A percentile compares a stretch with the other conserved stretches of the same genome.
These are phyloP conservation scores for Phataginus tetradactyla DNA, from an alignment of 2,797 vertebrate species.

Conservation along the genomic window DNA sequence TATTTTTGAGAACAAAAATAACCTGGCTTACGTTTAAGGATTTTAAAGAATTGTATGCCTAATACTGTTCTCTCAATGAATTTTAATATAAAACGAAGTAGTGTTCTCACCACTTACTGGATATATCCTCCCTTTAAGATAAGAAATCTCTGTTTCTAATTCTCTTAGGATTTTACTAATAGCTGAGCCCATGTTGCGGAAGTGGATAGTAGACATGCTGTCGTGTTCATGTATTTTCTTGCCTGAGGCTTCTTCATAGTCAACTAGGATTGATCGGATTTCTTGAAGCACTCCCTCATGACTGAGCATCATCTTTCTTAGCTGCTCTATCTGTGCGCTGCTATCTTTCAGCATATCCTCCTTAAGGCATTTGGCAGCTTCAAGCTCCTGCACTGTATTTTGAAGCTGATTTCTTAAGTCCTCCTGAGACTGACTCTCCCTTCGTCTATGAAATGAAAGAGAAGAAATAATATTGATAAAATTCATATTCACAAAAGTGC, in stretches of 20 bases:
- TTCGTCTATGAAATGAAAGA: conserved; percentile 82
- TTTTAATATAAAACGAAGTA: conserved; percentile 62
- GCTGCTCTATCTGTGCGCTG: conserved; percentile 80
- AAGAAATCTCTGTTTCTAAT: conserved; percentile 81
- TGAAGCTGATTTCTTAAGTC: conserved; percentile 87
- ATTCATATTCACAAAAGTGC: not conserved
- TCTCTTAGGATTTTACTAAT: conserved; percentile 79
- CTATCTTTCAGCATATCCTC: conserved; percentile 88
- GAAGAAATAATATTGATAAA: not conserved
- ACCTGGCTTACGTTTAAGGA: conserved; percentile 42
- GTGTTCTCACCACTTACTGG: conserved; percentile 85
- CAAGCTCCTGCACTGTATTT: conserved; percentile 85
- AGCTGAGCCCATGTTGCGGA: conserved; percentile 76
- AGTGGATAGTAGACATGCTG: conserved; percentile 51
- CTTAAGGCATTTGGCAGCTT: conserved; percentile 85
- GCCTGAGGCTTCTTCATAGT: conserved; percentile 79
- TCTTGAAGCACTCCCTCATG: conserved; percentile 85
- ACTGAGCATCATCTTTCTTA: conserved; percentile 85
- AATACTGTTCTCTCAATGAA: conserved; percentile 48
- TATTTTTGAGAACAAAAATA: conserved; percentile 57
- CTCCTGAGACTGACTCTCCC: conserved; percentile 86
- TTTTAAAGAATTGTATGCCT: not conserved
- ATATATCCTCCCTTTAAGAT: conserved; percentile 83
- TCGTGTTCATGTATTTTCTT: conserved; percentile 65
- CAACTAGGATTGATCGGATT: conserved; percentile 79